Percentiles rank a stretch among this genome's conserved stretches.
These are phyloP conservation scores for Mizuhopecten yessoensis DNA, from an alignment of 1,140 invertebrate genomes.

Conservation along the genomic window DNA sequence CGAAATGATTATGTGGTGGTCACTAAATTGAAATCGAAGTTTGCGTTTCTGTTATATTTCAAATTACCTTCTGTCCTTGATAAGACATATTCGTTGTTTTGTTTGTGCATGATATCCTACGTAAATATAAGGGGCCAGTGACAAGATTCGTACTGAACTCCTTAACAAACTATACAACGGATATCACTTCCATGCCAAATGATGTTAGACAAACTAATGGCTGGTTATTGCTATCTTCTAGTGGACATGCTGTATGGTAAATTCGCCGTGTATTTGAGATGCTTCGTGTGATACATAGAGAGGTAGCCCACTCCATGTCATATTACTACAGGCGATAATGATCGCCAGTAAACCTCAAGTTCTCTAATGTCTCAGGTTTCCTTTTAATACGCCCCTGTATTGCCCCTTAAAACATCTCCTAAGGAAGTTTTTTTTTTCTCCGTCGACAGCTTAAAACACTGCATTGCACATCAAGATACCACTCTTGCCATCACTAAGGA, in stretches of 20 bases:
- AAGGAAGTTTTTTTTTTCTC: not conserved
- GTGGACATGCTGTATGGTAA: not conserved
- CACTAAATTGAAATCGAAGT: no score
- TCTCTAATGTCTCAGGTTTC: not conserved
- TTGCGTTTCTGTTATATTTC: no score
- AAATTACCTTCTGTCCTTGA: no score
- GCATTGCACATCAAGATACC: not conserved
- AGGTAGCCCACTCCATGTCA: not conserved
- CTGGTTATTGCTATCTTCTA: not conserved
- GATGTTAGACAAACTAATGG: no score
- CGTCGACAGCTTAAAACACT: not conserved
- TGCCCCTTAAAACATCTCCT: not conserved
- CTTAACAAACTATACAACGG: not conserved
- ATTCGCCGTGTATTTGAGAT: not conserved
- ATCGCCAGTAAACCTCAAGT: not conserved
- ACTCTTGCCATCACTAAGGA: not conserved
- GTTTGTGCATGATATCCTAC: no score
- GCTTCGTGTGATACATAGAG: not conserved
- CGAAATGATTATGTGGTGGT: no score
- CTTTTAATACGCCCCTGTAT: constrained; percentile 1
- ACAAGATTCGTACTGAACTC: no score
- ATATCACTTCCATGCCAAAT: not conserved
- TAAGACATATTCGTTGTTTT: no score
- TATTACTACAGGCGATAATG: not conserved
- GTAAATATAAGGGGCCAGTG: no score